Evolutionary conservation across 2,797 vertebrate species (phyloP).

Genomic region (Gobio occitaniae): DNA sequence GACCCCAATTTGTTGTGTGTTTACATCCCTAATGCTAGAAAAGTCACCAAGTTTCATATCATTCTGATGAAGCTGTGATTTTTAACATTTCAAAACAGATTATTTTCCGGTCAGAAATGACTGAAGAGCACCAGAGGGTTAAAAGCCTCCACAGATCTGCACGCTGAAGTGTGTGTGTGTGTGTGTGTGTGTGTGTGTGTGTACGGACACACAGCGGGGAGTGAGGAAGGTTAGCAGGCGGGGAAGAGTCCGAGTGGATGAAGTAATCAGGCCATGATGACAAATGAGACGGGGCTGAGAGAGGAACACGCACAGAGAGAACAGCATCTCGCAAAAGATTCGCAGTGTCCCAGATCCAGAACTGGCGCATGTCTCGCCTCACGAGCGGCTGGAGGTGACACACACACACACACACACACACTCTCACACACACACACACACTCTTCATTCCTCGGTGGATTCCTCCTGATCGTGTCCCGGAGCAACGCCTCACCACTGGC

Average conservation of each 20-base stretch:
- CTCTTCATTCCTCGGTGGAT: constrained; percentile 63
- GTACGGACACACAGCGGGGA: constrained; percentile 43
- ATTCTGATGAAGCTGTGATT: too few species aligned
- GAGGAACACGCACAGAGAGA: constrained; percentile 36
- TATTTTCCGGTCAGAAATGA: too few species aligned
- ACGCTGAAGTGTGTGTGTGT: neutral
- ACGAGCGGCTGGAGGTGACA: constrained; percentile 63
- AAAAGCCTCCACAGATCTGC: neutral
- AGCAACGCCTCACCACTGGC: constrained; percentile 58
- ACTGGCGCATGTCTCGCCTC: constrained; percentile 55
- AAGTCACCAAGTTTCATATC: too few species aligned
- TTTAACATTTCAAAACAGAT: too few species aligned
- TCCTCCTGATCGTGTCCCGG: constrained; percentile 59
- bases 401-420: constrained; percentile 37
- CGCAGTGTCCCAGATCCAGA: constrained; percentile 75
- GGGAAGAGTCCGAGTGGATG: constrained; percentile 71
- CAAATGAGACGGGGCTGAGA: constrained; percentile 77
- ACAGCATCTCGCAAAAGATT: constrained; percentile 63
- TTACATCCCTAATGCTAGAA: too few species aligned
- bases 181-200: neutral
- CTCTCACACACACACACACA: constrained; percentile 42
- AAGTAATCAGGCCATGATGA: constrained; percentile 84
- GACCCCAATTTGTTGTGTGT: too few species aligned
- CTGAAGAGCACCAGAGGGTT: too few species aligned
- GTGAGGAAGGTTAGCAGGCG: constrained; percentile 63